Conservation (phyloP, 2,888 invertebrate genomes). For the Lypha dubia region DNA sequence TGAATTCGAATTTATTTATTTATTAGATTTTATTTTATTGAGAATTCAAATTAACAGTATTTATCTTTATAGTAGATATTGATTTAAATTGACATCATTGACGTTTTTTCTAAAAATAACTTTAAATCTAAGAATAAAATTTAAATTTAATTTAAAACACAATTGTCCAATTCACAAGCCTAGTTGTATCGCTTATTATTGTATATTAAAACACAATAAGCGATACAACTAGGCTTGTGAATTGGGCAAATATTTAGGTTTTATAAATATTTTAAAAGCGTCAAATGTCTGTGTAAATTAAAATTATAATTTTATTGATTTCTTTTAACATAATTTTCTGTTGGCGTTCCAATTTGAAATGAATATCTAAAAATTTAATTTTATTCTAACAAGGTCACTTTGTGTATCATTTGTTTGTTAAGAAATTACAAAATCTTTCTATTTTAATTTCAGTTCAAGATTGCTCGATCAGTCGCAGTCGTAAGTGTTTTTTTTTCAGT, state of each 20-base stretch:
- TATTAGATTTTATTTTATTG: no score
- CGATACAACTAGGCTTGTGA: no score
- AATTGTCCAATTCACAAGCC: no score
- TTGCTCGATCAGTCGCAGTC: background rate
- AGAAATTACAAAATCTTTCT: background rate
- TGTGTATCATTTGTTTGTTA: slow-evolving; percentile 12
- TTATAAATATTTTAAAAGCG: background rate
- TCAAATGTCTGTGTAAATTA: background rate
- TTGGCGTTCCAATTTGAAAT: background rate
- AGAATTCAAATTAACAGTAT: slow-evolving; percentile 22
- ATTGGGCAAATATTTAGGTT: background rate
- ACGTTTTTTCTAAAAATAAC: no score
- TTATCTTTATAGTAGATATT: background rate
- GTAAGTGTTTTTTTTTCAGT: background rate
- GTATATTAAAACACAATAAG: no score
- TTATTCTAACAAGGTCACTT: slow-evolving; percentile 1
- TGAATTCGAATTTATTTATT: slow-evolving; percentile 34
- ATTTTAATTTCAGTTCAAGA: background rate
- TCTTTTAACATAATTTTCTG: background rate
- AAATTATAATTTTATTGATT: background rate
- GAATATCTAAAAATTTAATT: slow-evolving; percentile 8
- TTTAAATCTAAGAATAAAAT: background rate
- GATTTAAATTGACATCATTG: slow-evolving; percentile 27
- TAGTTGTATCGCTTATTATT: no score
- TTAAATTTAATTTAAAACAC: background rate